These are phyloP conservation scores for Oncorhynchus kisutch DNA, from an alignment of 2,113 vertebrate genomes.

Conservation along the genomic window DNA sequence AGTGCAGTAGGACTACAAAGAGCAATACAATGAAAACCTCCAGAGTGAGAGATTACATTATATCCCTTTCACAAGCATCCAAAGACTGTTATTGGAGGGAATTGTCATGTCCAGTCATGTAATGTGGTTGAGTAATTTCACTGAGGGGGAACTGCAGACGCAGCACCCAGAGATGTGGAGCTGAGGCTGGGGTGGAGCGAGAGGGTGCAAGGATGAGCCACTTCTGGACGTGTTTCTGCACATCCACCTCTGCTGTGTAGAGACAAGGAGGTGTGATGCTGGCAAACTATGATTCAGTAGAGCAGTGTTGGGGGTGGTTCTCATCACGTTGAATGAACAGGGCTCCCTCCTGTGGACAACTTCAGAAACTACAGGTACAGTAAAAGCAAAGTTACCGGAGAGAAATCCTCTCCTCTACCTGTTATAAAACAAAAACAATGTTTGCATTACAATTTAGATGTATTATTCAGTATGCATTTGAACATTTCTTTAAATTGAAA, in stretches of 20 bases:
- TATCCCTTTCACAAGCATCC: background rate
- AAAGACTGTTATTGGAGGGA: background rate
- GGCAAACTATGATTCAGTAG: no score
- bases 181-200: background rate
- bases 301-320: no score
- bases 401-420: no score
- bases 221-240: background rate
- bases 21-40: background rate
- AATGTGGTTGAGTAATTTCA: background rate
- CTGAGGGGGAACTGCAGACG: background rate
- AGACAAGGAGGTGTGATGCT: no score
- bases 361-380: no score
- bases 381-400: no score
- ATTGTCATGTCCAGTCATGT: background rate
- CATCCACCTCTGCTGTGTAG: background rate
- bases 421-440: background rate
- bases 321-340: no score
- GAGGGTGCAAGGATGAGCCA: background rate
- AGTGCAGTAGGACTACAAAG: no score
- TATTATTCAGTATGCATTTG: slow-evolving; percentile 5
- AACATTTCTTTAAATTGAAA: slow-evolving; percentile 21
- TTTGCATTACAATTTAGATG: background rate
- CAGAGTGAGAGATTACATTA: background rate
- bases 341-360: no score
- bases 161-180: background rate